phyloP scores from a whole-genome alignment of 2,113 vertebrate genomes.

The Neodon shergylaensis region DNA sequence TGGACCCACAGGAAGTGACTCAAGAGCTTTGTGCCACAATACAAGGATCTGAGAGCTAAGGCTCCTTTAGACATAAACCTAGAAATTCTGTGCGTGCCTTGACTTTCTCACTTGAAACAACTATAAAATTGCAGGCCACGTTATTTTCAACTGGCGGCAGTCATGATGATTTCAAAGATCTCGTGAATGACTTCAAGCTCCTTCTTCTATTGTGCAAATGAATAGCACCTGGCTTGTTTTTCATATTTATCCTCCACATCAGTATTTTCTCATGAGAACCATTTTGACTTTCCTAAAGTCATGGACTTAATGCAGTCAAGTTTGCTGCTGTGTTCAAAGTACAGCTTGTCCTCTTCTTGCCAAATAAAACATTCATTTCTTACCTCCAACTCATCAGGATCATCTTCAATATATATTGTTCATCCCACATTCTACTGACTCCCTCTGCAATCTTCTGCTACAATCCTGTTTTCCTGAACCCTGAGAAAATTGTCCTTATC shows the following conservation, averaged over 20 bases:
- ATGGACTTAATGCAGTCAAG: background rate
- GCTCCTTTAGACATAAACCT: background rate
- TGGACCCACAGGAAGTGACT: too few relatives aligned
- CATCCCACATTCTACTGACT: background rate
- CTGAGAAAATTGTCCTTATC: background rate
- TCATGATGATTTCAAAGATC: background rate
- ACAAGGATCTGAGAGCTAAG: background rate
- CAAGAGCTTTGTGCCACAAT: background rate
- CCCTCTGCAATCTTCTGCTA: background rate
- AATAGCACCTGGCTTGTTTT: background rate
- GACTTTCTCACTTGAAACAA: background rate
- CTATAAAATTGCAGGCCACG: background rate
- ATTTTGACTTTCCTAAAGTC: background rate
- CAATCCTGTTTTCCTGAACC: background rate
- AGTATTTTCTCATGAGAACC: background rate
- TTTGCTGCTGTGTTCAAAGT: background rate
- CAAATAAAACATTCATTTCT: background rate
- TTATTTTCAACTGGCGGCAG: too few relatives aligned
- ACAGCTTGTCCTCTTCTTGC: background rate
- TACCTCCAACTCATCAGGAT: background rate
- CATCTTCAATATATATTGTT: background rate
- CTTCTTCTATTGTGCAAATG: background rate
- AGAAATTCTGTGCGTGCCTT: too few relatives aligned
- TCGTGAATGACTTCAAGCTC: background rate
- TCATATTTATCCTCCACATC: background rate